Evolutionary conservation across 2,113 vertebrate genomes (phyloP).

Genomic region (Bucco capensis): DNA sequence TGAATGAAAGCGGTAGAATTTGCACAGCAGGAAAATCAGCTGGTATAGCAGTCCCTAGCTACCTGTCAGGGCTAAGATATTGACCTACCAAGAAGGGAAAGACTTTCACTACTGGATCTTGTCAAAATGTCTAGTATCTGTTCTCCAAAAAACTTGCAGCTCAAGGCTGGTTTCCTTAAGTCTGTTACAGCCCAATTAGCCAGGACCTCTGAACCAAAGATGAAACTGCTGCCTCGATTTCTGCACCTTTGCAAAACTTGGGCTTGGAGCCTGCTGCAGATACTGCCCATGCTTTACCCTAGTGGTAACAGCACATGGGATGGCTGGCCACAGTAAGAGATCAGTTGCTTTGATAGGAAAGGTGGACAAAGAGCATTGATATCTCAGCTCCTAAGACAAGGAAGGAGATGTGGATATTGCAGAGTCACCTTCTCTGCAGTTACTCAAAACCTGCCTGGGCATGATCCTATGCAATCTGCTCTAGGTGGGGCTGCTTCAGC

Average conservation of each 20-base stretch:
- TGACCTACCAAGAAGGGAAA: neutral
- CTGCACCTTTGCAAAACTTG: neutral
- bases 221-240: accelerated
- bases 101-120: neutral
- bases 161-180: neutral
- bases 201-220: neutral
- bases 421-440: neutral
- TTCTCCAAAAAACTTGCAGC: no score
- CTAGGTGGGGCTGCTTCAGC: neutral
- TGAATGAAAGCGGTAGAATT: neutral
- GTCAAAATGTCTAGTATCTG: neutral
- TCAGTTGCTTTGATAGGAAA: accelerated
- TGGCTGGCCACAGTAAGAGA: neutral
- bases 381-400: neutral
- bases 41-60: neutral
- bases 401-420: neutral
- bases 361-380: neutral
- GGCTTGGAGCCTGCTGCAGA: neutral
- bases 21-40: neutral
- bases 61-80: neutral
- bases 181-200: neutral
- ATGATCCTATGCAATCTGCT: neutral
- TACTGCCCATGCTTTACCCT: no score
- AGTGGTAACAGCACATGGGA: neutral
- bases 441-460: neutral